Conservation (phyloP, 2,797 vertebrate genomes). For the Psittacula derbiana region DNA sequence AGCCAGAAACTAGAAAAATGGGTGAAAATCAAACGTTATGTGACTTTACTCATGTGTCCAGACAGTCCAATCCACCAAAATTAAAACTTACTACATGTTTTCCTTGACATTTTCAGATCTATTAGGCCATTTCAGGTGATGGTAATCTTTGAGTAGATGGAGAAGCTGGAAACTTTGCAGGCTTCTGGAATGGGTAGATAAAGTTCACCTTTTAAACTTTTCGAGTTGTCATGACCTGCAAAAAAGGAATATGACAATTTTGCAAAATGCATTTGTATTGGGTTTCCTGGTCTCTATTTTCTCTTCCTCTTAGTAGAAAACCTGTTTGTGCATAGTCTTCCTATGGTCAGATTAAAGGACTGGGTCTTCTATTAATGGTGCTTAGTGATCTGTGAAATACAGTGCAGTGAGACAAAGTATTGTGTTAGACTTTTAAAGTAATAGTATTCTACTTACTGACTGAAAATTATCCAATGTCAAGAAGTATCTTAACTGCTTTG, state of each 20-base stretch:
- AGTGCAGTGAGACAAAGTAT: neutral
- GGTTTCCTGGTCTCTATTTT: neutral
- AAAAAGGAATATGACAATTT: neutral
- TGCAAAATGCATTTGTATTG: neutral
- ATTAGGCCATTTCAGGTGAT: neutral
- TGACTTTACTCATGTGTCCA: neutral
- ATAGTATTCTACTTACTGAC: neutral
- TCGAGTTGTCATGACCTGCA: neutral
- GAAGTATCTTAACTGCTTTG: neutral
- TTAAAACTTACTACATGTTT: neutral
- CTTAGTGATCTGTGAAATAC: slow-evolving; percentile 16
- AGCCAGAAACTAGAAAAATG: neutral
- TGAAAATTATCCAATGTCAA: neutral
- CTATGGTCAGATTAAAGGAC: neutral
- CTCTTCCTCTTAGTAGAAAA: neutral
- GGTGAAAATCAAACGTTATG: neutral
- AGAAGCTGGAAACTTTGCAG: neutral
- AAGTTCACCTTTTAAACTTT: neutral
- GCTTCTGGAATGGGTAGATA: neutral
- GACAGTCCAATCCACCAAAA: neutral
- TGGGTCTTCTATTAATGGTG: neutral
- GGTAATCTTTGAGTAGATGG: neutral
- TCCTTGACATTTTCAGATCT: neutral
- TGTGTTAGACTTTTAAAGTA: neutral
- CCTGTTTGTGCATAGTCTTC: neutral